These are phyloP conservation scores for Atherinomorus stipes DNA, from an alignment of 2,113 vertebrate genomes.

Conservation along the genomic window DNA sequence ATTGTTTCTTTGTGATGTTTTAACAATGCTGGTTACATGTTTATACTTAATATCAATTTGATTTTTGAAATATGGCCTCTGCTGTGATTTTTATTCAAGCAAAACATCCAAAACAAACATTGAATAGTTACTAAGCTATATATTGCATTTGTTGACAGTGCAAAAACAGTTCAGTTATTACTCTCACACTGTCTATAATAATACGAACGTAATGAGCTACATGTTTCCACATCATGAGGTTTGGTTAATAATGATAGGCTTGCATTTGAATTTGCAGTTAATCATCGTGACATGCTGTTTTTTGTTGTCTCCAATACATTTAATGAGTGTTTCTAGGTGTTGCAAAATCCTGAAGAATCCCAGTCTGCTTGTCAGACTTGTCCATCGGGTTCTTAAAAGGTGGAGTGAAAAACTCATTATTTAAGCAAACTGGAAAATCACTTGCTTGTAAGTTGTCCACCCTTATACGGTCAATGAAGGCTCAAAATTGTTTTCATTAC, in stretches of 20 bases:
- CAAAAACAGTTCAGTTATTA: neutral
- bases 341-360: constrained; percentile 30
- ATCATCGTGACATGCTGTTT: neutral
- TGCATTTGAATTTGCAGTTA: neutral
- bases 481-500: neutral
- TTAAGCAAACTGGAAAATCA: constrained; percentile 11
- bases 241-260: neutral
- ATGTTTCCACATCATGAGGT: neutral
- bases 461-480: neutral
- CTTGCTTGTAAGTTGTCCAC: neutral
- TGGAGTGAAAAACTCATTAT: constrained; percentile 30
- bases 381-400: constrained; percentile 54
- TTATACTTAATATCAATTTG: too few species aligned
- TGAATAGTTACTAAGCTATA: neutral
- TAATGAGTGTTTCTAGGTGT: rapidly evolving
- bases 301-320: rapidly evolving
- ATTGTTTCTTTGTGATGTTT: constrained; percentile 13
- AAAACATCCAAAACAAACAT: too few species aligned
- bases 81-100: too few species aligned
- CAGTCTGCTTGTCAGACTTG: constrained; percentile 42
- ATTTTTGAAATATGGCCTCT: neutral
- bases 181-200: neutral
- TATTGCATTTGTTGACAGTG: neutral
- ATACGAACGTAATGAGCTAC: neutral
- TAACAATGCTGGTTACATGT: neutral